A percentile compares a stretch with the other conserved stretches of the same genome.
Conservation (phyloP, 1,140 invertebrate species). For the Lutraria rhynchaena region DNA sequence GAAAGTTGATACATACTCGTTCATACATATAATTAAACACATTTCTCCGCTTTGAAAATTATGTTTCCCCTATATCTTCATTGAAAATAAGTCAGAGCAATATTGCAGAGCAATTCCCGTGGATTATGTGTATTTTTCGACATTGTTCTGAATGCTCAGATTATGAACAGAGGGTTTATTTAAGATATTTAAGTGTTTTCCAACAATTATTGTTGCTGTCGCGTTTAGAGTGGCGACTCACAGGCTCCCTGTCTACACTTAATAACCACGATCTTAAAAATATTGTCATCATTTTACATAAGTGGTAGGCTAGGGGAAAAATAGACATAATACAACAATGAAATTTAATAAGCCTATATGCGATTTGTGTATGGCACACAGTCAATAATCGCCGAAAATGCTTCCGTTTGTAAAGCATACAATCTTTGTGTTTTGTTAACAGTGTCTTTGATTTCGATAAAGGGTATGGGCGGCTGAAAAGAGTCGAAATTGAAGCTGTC, state of each 20-base stretch:
- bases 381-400: background rate
- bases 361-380: background rate
- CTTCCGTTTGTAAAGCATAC: slow-evolving; percentile 14
- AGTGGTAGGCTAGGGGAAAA: slow-evolving; percentile 37
- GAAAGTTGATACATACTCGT: too few relatives aligned
- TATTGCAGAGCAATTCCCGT: too few relatives aligned
- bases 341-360: slow-evolving; percentile 40
- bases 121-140: background rate
- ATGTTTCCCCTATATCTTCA: too few relatives aligned
- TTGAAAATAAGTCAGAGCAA: too few relatives aligned
- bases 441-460: slow-evolving; percentile 42
- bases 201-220: slow-evolving; percentile 38
- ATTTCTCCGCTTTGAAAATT: too few relatives aligned
- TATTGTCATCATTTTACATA: slow-evolving; percentile 54
- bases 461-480: slow-evolving; percentile 4
- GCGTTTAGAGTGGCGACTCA: slow-evolving; percentile 15
- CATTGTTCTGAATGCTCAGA: slow-evolving; percentile 22
- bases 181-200: slow-evolving; percentile 46
- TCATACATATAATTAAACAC: too few relatives aligned
- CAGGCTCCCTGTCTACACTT: slow-evolving; percentile 41
- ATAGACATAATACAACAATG: slow-evolving; percentile 42
- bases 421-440: background rate
- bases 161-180: slow-evolving; percentile 44
- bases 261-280: slow-evolving; percentile 16
- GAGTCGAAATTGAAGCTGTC: slow-evolving; percentile 33